Percentiles rank a stretch among this genome's conserved stretches.
These are phyloP conservation scores for Scelioninae gen. 1 DNA, from an alignment of 2,888 invertebrate species.

Conservation along the genomic window DNA sequence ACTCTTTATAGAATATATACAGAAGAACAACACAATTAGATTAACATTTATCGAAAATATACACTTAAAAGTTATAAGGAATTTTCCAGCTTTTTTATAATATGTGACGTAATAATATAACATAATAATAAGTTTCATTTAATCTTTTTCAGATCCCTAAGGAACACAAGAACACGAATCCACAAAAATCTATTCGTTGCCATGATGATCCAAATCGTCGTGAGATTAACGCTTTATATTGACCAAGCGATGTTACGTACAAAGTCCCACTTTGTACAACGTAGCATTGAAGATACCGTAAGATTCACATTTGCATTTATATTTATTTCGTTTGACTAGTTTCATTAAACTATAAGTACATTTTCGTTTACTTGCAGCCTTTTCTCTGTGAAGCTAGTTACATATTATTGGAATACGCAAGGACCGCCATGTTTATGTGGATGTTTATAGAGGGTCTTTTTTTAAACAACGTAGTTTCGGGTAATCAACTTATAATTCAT, in stretches of 20 bases:
- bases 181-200: constrained; percentile 94
- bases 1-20: too few species aligned
- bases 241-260: constrained; percentile 88
- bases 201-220: constrained; percentile 90
- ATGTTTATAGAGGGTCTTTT: constrained; percentile 98
- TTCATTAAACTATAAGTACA: neutral
- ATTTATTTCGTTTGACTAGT: constrained; percentile 57
- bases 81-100: too few species aligned
- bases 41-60: too few species aligned
- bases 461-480: constrained; percentile 92
- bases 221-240: constrained; percentile 90
- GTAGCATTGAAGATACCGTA: constrained; percentile 89
- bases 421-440: constrained; percentile 97
- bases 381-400: constrained; percentile 92
- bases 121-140: too few species aligned
- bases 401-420: constrained; percentile 93
- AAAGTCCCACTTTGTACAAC: constrained; percentile 79
- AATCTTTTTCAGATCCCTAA: constrained; percentile 87
- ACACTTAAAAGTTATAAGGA: too few species aligned
- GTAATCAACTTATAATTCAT: constrained; percentile 79
- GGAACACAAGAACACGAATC: constrained; percentile 93
- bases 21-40: too few species aligned
- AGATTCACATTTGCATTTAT: too few species aligned
- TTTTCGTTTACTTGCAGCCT: constrained; percentile 86
- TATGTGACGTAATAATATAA: too few species aligned